These are phyloP conservation scores for Meteorus sp. DNA, from an alignment of 1,140 invertebrate species.

Conservation along the genomic window DNA sequence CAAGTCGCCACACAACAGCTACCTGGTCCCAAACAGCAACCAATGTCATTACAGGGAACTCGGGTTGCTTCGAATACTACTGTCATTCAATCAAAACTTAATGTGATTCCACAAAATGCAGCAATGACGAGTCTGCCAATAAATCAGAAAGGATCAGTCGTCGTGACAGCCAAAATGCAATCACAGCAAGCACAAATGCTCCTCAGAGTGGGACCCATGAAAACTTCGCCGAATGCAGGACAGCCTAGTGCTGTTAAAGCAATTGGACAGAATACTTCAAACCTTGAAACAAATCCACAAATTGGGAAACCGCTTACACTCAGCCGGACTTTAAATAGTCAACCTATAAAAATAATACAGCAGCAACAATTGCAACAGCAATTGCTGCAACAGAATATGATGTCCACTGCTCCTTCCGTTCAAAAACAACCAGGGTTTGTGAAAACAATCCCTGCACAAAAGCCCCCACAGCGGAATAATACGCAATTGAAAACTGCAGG, in stretches of 20 bases:
- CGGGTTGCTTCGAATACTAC: conserved; percentile 24
- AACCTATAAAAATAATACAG: conserved; percentile 46
- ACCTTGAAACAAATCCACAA: not conserved
- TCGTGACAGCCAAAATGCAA: conserved; percentile 40
- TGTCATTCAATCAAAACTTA: conserved; percentile 9
- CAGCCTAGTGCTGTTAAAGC: conserved; percentile 33
- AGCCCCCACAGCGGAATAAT: conserved; percentile 43
- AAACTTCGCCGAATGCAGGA: conserved; percentile 30
- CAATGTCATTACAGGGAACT: conserved; percentile 27
- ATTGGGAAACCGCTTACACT: not conserved
- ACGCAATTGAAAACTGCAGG: conserved; percentile 32
- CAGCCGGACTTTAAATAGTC: conserved; percentile 33
- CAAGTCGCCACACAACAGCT: conserved; percentile 18
- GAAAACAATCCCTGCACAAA: conserved; percentile 52
- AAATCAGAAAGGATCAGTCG: conserved; percentile 41
- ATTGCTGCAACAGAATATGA: conserved; percentile 33
- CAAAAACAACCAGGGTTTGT: conserved; percentile 52
- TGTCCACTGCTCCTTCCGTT: conserved; percentile 19
- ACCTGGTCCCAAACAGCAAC: conserved; percentile 29
- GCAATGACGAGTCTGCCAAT: conserved; percentile 49
- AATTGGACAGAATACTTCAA: conserved; percentile 32
- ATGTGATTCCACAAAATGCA: conserved; percentile 31
- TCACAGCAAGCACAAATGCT: conserved; percentile 36
- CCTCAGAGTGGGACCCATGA: conserved; percentile 39
- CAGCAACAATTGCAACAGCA: conserved; percentile 38